Evolutionary conservation across 2,113 vertebrate species (phyloP), one percentile per base, ranked within the genome.

Genomic region (Todiramphus saurophagus): DNA sequence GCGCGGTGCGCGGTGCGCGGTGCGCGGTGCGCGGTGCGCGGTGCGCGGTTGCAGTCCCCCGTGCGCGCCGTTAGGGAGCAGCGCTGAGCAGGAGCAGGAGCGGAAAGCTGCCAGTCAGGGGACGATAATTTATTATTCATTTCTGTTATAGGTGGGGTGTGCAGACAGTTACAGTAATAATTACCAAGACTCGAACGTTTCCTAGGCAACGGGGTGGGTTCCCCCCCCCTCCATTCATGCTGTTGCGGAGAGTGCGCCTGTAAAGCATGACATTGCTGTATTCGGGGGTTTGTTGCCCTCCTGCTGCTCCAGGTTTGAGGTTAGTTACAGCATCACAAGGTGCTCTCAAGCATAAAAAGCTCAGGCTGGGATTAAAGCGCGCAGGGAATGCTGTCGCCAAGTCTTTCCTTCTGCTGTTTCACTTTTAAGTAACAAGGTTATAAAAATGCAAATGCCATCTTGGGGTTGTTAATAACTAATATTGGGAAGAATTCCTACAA

Each of bases 61-160:
- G 72, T 81, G 95, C 85, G 25, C 7, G 63, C 98, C 99, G 98
- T 98, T 97, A 98, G 99, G 98, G 98, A 98, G 99, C 98, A 98
- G 98, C 98, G 98, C 97, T 37, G 98, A 99, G 99, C 98, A 96
- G 94, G 72, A 80, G 96, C 97, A 33, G 48, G 64, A 70, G 96
- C 96, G 95, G 98, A 98, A 97, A 98, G 98, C 98, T 99, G 99
- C 98, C 99, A 99, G 98, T 99, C 99, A 98, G 98, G 66, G 97
- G 95, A 10, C 97, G 97, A 96, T 98, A 98, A 99, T 99, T 99
- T 98, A 99, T 99, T 99, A 99, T 99, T 99, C 99, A 99, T 99
- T 98, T 98, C 99, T 98, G 98, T 99, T 99, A 99, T 99, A 99
- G 99, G 98, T 99, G 99, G 99, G 99, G 99, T 99, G 99, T 99